Evolutionary conservation across 1,140 invertebrate species (phyloP).

Genomic region (Scaptomyza montana): DNA sequence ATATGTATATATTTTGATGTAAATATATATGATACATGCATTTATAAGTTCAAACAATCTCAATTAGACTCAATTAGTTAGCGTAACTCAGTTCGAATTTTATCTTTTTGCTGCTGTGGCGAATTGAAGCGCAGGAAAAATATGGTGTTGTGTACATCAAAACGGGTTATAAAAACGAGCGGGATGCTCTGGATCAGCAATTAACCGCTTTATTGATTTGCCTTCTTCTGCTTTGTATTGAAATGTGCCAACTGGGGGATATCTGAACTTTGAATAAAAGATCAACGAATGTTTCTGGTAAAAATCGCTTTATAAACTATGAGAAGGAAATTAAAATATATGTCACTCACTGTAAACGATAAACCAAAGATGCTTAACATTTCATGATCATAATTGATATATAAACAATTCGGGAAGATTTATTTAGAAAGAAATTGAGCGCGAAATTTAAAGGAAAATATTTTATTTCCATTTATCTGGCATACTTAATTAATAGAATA

Average conservation of each 20-base stretch:
- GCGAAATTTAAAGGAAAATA: too few relatives aligned
- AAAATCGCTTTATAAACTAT: too few relatives aligned
- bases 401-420: too few relatives aligned
- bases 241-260: too few relatives aligned
- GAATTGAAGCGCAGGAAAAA: slow-evolving; percentile 8
- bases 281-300: neutral
- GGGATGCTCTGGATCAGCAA: neutral
- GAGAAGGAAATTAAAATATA: too few relatives aligned
- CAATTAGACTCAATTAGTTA: slow-evolving; percentile 65
- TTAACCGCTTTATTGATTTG: slow-evolving; percentile 33
- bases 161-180: slow-evolving; percentile 6
- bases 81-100: slow-evolving; percentile 39
- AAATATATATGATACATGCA: neutral
- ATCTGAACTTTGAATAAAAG: slow-evolving; percentile 5
- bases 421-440: too few relatives aligned
- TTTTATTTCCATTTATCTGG: too few relatives aligned
- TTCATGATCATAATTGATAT: too few relatives aligned
- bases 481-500: too few relatives aligned
- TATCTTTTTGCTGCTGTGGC: neutral
- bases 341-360: too few relatives aligned
- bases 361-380: too few relatives aligned
- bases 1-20: neutral
- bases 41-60: slow-evolving; percentile 24
- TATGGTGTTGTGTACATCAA: too few relatives aligned
- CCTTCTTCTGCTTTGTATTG: neutral